Base-by-base conservation (phyloP, 2,888 invertebrate genomes). In the Parasteatoda lunata region DNA sequence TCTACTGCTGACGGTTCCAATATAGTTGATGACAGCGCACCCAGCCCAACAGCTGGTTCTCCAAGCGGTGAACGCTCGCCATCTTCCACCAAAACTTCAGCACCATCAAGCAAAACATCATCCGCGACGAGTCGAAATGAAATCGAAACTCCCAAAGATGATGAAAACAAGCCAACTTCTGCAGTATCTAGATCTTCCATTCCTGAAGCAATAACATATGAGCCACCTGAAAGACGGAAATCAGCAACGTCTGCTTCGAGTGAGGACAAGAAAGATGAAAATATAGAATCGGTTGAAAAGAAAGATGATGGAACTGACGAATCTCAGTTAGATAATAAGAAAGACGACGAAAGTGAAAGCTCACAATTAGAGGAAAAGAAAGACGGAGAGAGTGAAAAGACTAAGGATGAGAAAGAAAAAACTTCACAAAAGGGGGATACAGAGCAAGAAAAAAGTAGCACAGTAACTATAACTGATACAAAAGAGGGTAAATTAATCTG, bases 121-220 rank as follows among this genome's bases (percentile, higher is more conserved):
- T 76, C 80, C 0, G 86, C 81, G 0, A 45, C n/a, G 9, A 79
- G 80, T 45, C 15, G 13, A 6, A 79, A 65, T 51, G 78, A 51
- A 9, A 47, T n/a, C 5, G 66, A 51, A 30, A 52, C 64, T 11
- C 15, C 51, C 4, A n/a, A 11, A 5, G 66, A 65, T 8, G 72
- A 70, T 8, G 66, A 71, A 13, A 66, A 49, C 47, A 87, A 87
- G 47, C 82, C 86, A 6, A 68, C 77, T 13, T 87, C 86, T 5
- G 86, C 86, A 0, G 82, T 59, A 5, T 87, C 86, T 5, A 72
- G 86, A 3, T 72, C 81, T 52, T 87, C 86, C 72, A 87, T 87
- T 15, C 86, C 86, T 3, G 86, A 81, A 11, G 68, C 86, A n/a
- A 86, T 71, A 52, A 65, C 75, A 4, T 87, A 87, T 15, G 86